Evolutionary conservation across 2,113 vertebrate genomes (phyloP).

Genomic region (Chiloscyllium plagiosum): DNA sequence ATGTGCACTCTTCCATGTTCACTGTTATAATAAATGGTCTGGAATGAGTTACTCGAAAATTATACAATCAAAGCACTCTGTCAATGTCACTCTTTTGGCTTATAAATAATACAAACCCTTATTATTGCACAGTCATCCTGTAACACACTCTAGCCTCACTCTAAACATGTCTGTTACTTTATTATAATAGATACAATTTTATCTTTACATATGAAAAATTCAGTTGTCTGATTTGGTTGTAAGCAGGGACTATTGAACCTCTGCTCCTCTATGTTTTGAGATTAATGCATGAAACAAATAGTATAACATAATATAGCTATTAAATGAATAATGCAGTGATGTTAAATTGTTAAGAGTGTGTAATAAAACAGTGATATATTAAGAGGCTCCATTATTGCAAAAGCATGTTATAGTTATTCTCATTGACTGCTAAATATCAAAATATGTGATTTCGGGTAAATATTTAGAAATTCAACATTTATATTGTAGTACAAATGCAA

Average conservation of each 20-base stretch:
- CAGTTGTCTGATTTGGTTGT: neutral
- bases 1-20: neutral
- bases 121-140: neutral
- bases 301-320: neutral
- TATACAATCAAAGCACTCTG: constrained; percentile 14
- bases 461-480: neutral
- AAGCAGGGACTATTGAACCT: neutral
- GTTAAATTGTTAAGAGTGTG: neutral
- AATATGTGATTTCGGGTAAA: neutral
- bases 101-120: neutral
- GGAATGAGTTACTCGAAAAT: neutral
- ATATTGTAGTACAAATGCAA: neutral
- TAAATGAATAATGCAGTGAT: neutral
- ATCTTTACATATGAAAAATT: neutral
- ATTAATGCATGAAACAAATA: neutral
- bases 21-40: neutral
- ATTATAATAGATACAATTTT: neutral
- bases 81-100: neutral
- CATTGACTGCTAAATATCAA: neutral
- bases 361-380: neutral
- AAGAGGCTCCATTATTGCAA: neutral
- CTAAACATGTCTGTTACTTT: neutral
- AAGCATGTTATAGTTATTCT: neutral
- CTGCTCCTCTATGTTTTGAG: neutral
- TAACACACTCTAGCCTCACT: neutral